Evolutionary conservation across 2,113 vertebrate species (phyloP), one percentile per base, ranked within the genome.

Genomic region (Candoia aspera): DNA sequence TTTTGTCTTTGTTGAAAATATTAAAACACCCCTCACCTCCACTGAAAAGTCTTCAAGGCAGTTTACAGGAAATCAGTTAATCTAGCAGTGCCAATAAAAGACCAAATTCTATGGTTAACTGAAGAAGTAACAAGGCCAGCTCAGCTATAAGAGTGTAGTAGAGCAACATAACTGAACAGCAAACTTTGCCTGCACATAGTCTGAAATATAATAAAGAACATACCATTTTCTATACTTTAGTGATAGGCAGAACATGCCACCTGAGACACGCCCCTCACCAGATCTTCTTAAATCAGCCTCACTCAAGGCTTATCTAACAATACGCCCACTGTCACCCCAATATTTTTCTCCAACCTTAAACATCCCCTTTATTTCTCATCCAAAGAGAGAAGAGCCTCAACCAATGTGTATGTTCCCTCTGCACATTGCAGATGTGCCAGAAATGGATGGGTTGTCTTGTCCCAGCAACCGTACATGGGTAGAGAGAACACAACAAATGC

Each of bases 391-490:
- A 92, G 91, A 92, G 73, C 87, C 46, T 89, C 89, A 83, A 83
- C 62, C 84, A 59, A 83, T 60, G 55, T 59, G 92, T 87, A n/a
- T 90, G 55, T 93, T 57, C 46, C 86, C 29, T 91, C 94, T 92
- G 93, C 86, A 59, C 83, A 85, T 91, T 95, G 86, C 95, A 97
- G 96, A 96, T 2, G 92, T 95, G 0, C 96, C 96, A 0, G 88
- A 93, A 73, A 96, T 97, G 96, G 95, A 96, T 58, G 95, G 95
- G 26, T 88, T 92, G 42, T 93, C 94, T 84, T 97, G 96, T 55
- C 96, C 96, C 1, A 94, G 95, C 91, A 91, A 93, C 53, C 95
- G 93, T 87, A 96, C 96, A 0, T 97, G 96, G 96, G 86, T 97
- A 85, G 96, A 97, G 88, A 96, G 96, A 33, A 84, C 94, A 53